Base-by-base conservation (phyloP, 2,888 invertebrate species). In the Parelbella ahira region DNA sequence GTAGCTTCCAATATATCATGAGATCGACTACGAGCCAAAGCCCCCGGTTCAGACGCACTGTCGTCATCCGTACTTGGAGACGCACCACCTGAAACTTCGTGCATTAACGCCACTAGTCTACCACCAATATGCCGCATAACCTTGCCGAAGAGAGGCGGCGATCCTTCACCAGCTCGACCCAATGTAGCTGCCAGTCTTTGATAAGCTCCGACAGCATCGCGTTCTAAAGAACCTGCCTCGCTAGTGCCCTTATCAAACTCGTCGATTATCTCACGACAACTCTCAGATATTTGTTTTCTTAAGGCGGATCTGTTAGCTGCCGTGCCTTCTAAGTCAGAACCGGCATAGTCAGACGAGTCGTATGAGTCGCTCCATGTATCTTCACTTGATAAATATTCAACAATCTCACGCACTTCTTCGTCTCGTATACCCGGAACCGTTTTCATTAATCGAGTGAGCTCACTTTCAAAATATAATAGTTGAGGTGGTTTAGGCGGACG, bases 321-420 rank as follows among this genome's bases (percentile, higher is more conserved):
- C 3, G 89, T 89, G 3, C 93, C 92, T 63, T 95, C 96, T 37
- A 95, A 80, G 70, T 97, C 96, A 0, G 95, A 95, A 50, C 95
- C 95, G 1, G 96, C 96, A 61, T 96, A 96, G 70, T 97, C 96
- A 0, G 96, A 96, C 1, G 96, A 96, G 69, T 97, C 97, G 63
- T 96, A 96, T 0, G 96, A 96, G 72, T 97, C 97, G 51, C 96
- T 96, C 95, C 96, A 96, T 2, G 96, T 95, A 63, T 97, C 97
- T 67, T 97, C 97, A 53, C 95, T 95, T 53, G 96, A 96, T 49
- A 97, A 81, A 70, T 97, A 97, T 75, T 97, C 97, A 0, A 97
- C 96, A 39, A 97, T 96, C 79, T 96, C 96, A 10, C 94, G 91
- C 21, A 96, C 96, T 75, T 96, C 95, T 55, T 96, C 95, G 61